Evolutionary conservation across 2,888 invertebrate genomes (phyloP).

Genomic region (Sarcophaga carnaria): DNA sequence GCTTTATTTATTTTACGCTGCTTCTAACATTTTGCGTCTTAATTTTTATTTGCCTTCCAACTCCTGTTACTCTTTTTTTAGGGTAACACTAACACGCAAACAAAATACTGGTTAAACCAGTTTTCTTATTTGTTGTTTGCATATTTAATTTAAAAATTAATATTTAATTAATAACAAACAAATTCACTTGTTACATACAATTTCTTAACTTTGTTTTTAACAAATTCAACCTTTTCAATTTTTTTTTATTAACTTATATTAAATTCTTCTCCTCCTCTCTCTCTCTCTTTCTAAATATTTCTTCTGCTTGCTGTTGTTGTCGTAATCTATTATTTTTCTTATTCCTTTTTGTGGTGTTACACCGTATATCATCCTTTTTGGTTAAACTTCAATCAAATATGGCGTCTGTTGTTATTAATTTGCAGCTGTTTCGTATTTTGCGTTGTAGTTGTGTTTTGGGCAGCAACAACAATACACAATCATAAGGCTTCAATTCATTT

Average conservation of each 20-base stretch:
- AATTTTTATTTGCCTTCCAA: neutral
- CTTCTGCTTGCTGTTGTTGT: too few species aligned
- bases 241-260: neutral
- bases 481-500: neutral
- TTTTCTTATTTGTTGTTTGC: neutral
- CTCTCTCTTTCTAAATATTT: too few species aligned
- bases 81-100: neutral
- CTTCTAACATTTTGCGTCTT: neutral
- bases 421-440: constrained; percentile 39
- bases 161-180: too few species aligned
- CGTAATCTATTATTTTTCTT: neutral
- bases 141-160: too few species aligned
- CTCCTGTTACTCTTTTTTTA: neutral
- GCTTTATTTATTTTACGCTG: constrained; percentile 9
- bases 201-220: neutral
- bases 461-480: neutral
- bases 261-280: too few species aligned
- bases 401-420: constrained; percentile 45
- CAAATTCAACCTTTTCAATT: neutral
- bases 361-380: neutral
- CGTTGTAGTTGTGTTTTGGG: neutral
- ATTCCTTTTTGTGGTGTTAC: neutral
- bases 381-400: constrained; percentile 41
- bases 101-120: neutral
- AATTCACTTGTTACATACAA: too few species aligned